phyloP scores from a whole-genome alignment of 1,140 invertebrate genomes.

The Dreissena rostriformis region DNA sequence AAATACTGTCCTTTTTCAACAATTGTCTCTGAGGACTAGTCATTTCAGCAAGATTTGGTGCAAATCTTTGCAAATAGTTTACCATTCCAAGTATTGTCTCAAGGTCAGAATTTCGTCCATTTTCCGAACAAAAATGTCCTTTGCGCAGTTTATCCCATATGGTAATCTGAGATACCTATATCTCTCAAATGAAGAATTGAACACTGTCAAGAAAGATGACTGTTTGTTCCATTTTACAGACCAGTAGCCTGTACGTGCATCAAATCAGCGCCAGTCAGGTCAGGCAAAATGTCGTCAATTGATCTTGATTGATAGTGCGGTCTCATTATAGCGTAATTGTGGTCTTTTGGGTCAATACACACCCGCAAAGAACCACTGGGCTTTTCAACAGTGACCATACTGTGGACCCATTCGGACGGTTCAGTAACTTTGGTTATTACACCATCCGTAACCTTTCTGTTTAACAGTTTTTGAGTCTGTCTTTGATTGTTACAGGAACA shows the following conservation, averaged over 20 bases:
- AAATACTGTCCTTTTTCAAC: neutral
- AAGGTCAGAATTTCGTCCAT: conserved; percentile 31
- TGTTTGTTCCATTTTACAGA: neutral
- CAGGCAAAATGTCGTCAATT: no score
- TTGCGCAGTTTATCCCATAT: neutral
- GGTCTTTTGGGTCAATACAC: no score
- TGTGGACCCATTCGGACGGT: no score
- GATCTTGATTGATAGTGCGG: no score
- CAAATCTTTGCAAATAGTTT: conserved; percentile 45
- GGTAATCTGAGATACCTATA: conserved; percentile 1
- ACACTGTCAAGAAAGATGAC: neutral
- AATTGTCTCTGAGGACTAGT: neutral
- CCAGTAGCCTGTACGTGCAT: neutral
- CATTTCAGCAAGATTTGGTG: conserved; percentile 6
- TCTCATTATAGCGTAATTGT: no score
- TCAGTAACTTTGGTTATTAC: no score
- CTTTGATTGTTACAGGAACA: no score
- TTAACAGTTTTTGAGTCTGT: no score
- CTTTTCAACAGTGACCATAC: no score
- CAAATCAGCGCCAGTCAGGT: no score
- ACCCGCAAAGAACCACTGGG: no score
- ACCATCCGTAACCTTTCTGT: no score
- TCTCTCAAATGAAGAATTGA: neutral
- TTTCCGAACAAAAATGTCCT: neutral
- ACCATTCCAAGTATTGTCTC: conserved; percentile 74